Base-by-base conservation (phyloP, 2,797 vertebrate genomes). In the Myoxocephalus aenaeus region DNA sequence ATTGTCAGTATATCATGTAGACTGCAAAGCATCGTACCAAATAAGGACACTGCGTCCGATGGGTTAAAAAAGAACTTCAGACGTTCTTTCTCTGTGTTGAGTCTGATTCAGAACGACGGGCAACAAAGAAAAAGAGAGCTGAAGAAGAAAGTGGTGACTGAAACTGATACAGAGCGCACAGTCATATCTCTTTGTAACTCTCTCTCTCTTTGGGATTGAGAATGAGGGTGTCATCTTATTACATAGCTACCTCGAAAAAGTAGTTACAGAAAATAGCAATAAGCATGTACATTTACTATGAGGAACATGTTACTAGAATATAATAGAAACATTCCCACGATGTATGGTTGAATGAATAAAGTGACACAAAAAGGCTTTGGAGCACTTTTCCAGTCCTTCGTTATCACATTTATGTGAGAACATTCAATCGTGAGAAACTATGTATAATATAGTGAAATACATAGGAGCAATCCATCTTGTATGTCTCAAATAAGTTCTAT, bases 71-170 rank as follows among this genome's bases (percentile, higher is more conserved):
- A 25, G 0, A 54, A 14, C 29, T 17, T 56, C 32, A 66, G 59
- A 71, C 5, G 2, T 20, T 53, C n/a, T 17, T 27, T 66, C 13
- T 65, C 22, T 69, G 7, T 14, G 29, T 25, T 76, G 65, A 79
- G 34, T 48, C 29, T 77, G 64, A 87, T 80, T 71, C 25, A 56
- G 44, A 76, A 51, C 2, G 75, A 86, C 34, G 4, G n/a, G 61
- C 51, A 51, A 38, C 65, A 75, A 22, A 50, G 17, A 36, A 65
- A 51, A 80, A 38, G 18, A 27, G 20, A 71, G 5, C 0, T 4
- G 18, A 9, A 65, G 27, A 69, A 67, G 14, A 38, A 54, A 42
- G 29, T 0, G 11, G 22, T n/a, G 65, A 48, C 61, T 18, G 13
- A 67, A 42, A 59, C 42, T 20, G 36, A 57, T 22, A 20, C 12